Conservation (phyloP, 2,888 invertebrate genomes). For the Leistus spinibarbis region DNA sequence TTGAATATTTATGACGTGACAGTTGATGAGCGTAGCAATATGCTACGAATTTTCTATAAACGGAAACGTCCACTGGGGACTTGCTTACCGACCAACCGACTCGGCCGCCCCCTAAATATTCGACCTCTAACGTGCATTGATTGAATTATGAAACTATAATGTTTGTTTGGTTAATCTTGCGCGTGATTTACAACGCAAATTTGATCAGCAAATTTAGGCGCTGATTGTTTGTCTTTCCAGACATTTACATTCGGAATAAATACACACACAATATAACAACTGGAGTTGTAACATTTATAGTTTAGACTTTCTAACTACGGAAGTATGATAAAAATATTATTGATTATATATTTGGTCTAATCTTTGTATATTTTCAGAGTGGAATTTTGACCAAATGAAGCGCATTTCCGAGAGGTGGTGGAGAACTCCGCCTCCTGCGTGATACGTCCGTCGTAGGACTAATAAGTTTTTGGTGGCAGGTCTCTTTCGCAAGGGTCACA, state of each 20-base stretch:
- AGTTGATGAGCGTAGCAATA: conserved; percentile 61
- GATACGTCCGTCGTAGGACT: neutral
- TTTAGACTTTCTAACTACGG: no score
- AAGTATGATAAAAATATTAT: no score
- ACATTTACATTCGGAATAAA: no score
- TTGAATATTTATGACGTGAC: conserved; percentile 60
- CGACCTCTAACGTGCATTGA: conserved; percentile 52
- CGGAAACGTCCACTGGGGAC: conserved; percentile 52
- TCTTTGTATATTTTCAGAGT: no score
- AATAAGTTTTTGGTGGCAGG: conserved; percentile 8
- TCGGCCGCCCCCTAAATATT: conserved; percentile 32
- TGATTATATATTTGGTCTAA: no score
- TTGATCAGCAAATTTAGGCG: conserved; percentile 49
- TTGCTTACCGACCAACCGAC: conserved; percentile 12
- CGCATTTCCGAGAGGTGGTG: neutral
- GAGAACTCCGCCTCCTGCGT: neutral
- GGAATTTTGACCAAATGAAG: neutral
- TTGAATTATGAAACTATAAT: conserved; percentile 57
- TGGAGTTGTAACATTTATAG: no score
- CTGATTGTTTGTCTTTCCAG: conserved; percentile 18
- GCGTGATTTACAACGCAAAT: conserved; percentile 58
- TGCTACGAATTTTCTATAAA: conserved; percentile 56
- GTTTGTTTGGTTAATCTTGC: conserved; percentile 58
- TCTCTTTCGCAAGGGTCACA: conserved; percentile 2
- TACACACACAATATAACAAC: no score